phyloP scores from a whole-genome alignment of 2,797 vertebrate genomes.

The Lutjanus argentimaculatus region DNA sequence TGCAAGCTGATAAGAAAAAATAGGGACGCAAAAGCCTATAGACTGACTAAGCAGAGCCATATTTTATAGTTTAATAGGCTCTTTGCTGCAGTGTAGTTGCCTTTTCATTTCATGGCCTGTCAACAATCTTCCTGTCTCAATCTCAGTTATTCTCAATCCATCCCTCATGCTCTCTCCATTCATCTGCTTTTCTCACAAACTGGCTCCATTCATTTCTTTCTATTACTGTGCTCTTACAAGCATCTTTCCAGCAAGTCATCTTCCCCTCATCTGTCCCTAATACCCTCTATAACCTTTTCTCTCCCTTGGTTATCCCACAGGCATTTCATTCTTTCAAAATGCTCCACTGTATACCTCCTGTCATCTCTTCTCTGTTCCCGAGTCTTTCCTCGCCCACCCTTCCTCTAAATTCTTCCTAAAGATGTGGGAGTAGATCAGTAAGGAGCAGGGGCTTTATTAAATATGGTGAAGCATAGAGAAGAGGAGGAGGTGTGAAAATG shows the following conservation, averaged over 20 bases:
- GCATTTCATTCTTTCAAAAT: slow-evolving; percentile 25
- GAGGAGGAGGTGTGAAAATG: slow-evolving; percentile 61
- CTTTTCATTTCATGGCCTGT: slow-evolving; percentile 69
- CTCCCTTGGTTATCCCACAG: slow-evolving; percentile 24
- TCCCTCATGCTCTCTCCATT: slow-evolving; percentile 27
- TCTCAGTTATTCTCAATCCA: slow-evolving; percentile 46
- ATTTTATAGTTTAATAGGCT: slow-evolving; percentile 37
- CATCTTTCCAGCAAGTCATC: slow-evolving; percentile 37
- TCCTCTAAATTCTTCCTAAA: slow-evolving; percentile 8
- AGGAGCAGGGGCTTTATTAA: slow-evolving; percentile 49
- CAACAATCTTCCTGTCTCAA: slow-evolving; percentile 52
- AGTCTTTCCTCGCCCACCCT: not conserved
- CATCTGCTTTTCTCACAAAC: slow-evolving; percentile 27
- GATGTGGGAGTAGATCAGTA: slow-evolving; percentile 22
- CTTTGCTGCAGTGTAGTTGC: slow-evolving; percentile 32
- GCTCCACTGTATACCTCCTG: not conserved
- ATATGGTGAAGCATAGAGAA: slow-evolving; percentile 57
- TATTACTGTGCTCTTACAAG: slow-evolving; percentile 22
- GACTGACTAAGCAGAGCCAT: slow-evolving; percentile 19
- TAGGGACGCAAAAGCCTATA: not conserved
- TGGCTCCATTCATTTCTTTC: slow-evolving; percentile 34
- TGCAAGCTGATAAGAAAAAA: not conserved
- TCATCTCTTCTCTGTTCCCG: slow-evolving; percentile 9
- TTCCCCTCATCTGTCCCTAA: slow-evolving; percentile 41
- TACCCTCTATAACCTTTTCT: slow-evolving; percentile 37